Percentiles rank a stretch among this genome's conserved stretches.
These are phyloP conservation scores for Enteromius afrohamiltoni DNA, from an alignment of 2,797 vertebrate species.

Conservation along the genomic window DNA sequence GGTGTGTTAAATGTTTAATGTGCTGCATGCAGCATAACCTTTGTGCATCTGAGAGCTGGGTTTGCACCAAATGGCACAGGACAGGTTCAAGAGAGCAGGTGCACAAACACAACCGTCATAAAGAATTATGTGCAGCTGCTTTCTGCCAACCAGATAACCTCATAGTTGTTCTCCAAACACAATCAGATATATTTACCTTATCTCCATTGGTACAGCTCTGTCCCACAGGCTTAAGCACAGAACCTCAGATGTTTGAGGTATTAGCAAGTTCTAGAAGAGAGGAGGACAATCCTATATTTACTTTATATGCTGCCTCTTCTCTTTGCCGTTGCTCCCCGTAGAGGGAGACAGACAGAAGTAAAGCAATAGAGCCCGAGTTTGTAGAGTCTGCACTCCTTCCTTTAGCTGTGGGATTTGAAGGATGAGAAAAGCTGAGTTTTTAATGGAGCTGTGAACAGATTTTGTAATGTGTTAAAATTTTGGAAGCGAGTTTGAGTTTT, in stretches of 20 bases:
- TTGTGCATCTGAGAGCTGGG: slow-evolving; percentile 29
- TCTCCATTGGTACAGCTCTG: slow-evolving; percentile 27
- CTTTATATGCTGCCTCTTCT: slow-evolving; percentile 46
- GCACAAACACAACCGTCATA: background rate
- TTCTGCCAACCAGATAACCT: slow-evolving; percentile 15
- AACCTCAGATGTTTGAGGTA: slow-evolving; percentile 13
- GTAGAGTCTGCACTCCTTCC: slow-evolving; percentile 30
- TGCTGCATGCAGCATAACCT: slow-evolving; percentile 1
- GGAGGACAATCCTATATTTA: slow-evolving; percentile 41
- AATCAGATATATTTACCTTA: slow-evolving; percentile 35
- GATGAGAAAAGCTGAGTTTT: slow-evolving; percentile 49
- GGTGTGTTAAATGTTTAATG: slow-evolving; percentile 49
- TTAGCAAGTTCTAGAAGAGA: slow-evolving; percentile 35
- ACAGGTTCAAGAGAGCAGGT: slow-evolving; percentile 21
- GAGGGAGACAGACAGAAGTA: slow-evolving; percentile 32
- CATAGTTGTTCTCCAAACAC: slow-evolving; percentile 30
- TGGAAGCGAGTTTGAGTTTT: background rate
- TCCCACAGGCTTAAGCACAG: slow-evolving; percentile 13
- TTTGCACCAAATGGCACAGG: slow-evolving; percentile 8
- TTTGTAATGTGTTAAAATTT: slow-evolving; percentile 43
- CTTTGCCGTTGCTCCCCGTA: slow-evolving; percentile 16
- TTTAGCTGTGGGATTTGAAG: slow-evolving; percentile 53
- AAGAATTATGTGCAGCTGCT: slow-evolving; percentile 8
- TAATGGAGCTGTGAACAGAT: slow-evolving; percentile 46
- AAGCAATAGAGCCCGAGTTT: slow-evolving; percentile 28